phyloP scores from a whole-genome alignment of 2,888 invertebrate species.

The Thysanoteuthis rhombus region DNA sequence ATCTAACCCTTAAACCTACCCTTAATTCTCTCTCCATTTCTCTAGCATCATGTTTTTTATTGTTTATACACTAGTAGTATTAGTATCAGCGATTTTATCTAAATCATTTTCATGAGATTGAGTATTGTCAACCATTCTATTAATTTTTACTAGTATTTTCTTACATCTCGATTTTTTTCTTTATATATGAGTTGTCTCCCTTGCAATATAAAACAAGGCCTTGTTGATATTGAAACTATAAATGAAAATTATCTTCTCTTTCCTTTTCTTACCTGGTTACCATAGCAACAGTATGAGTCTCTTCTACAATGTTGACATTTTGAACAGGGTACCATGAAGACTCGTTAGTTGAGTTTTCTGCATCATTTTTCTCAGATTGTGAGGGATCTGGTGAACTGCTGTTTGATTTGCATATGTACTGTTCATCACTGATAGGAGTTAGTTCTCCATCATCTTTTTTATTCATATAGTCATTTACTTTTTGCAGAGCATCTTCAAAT shows the following conservation, averaged over 20 bases:
- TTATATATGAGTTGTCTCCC: background rate
- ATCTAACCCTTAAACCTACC: too few relatives aligned
- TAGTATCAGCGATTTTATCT: too few relatives aligned
- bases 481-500: conserved; percentile 23
- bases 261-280: conserved; percentile 13
- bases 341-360: background rate
- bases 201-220: background rate
- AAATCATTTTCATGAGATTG: too few relatives aligned
- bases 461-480: conserved; percentile 1
- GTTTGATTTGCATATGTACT: conserved; percentile 17
- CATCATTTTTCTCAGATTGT: background rate
- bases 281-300: conserved; percentile 25
- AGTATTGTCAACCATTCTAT: too few relatives aligned
- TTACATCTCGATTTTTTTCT: too few relatives aligned
- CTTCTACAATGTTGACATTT: conserved; percentile 26
- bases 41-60: too few relatives aligned
- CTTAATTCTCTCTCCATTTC: too few relatives aligned
- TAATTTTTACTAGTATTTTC: too few relatives aligned
- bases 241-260: background rate
- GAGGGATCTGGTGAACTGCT: conserved; percentile 14
- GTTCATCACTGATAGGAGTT: background rate
- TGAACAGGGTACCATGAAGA: conserved; percentile 16
- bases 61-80: too few relatives aligned
- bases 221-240: background rate
- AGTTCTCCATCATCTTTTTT: conserved; percentile 19